Conservation (phyloP, 2,797 vertebrate species). For the Malacoraja senta region DNA sequence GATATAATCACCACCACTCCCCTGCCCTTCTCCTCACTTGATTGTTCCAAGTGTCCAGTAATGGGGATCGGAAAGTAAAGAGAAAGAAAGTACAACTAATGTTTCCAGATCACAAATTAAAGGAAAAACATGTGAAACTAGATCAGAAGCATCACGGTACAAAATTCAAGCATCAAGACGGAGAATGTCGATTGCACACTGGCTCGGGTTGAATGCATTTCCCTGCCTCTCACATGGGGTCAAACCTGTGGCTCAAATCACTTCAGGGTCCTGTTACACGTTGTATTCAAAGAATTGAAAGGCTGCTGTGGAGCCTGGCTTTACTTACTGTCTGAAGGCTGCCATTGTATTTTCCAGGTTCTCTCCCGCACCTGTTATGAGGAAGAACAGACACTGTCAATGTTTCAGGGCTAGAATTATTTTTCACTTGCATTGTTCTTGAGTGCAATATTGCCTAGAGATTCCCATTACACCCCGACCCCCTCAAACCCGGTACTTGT, state of each 20-base stretch:
- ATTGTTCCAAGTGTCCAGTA: no score
- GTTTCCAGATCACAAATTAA: no score
- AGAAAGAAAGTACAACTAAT: no score
- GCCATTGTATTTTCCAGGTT: slow-evolving; percentile 97
- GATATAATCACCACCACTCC: no score
- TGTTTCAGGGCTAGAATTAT: not conserved
- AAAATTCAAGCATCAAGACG: no score
- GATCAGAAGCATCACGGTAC: no score
- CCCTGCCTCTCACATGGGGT: not conserved
- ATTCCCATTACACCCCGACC: no score
- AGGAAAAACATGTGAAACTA: no score
- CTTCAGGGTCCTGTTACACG: not conserved
- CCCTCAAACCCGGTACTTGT: not conserved
- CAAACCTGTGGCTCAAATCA: not conserved
- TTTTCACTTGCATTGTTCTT: not conserved
- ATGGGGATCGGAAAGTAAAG: no score
- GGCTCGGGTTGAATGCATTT: not conserved
- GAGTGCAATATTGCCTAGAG: no score
- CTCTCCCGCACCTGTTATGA: slow-evolving; percentile 80
- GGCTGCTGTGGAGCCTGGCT: not conserved
- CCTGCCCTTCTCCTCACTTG: no score
- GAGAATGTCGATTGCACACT: no score
- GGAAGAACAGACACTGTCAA: slow-evolving; percentile 26
- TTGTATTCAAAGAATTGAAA: not conserved
- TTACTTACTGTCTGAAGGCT: slow-evolving; percentile 90